These are phyloP conservation scores for Porites divaricata DNA, from an alignment of 92 coral and sea anemone species.

Conservation along the genomic window DNA sequence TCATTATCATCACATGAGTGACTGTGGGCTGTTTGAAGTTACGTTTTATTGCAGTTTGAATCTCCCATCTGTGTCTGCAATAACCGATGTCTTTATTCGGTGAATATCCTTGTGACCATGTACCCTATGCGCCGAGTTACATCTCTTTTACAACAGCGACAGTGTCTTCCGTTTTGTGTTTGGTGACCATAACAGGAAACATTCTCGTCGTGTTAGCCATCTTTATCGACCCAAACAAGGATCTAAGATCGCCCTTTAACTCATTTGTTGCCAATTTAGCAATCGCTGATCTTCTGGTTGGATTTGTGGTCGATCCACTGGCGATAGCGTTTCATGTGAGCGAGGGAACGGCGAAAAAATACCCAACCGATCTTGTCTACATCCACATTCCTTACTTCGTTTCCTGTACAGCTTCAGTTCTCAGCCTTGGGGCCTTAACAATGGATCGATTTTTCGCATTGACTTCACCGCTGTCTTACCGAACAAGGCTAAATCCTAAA, in stretches of 20 bases:
- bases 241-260: conserved; percentile 70
- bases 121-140: conserved; percentile 51
- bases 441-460: conserved; percentile 80
- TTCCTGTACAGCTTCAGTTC: conserved; percentile 80
- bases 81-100: conserved; percentile 65
- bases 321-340: conserved; percentile 47
- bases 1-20: no score
- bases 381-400: conserved; percentile 67
- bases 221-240: conserved; percentile 70
- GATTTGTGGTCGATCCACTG: conserved; percentile 63
- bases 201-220: conserved; percentile 71
- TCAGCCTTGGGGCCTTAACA: conserved; percentile 82
- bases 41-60: neutral
- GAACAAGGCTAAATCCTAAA: conserved; percentile 68
- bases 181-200: conserved; percentile 64
- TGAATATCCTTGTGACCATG: conserved; percentile 62
- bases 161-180: conserved; percentile 32
- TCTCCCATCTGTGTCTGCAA: neutral
- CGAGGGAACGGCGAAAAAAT: conserved; percentile 52
- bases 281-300: conserved; percentile 68
- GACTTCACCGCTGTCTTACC: conserved; percentile 68
- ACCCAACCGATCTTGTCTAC: conserved; percentile 28
- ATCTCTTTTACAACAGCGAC: conserved; percentile 63
- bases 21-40: no score
- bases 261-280: conserved; percentile 77